These are phyloP conservation scores for Decapterus maruadsi DNA, from an alignment of 2,797 vertebrate genomes.

Conservation along the genomic window DNA sequence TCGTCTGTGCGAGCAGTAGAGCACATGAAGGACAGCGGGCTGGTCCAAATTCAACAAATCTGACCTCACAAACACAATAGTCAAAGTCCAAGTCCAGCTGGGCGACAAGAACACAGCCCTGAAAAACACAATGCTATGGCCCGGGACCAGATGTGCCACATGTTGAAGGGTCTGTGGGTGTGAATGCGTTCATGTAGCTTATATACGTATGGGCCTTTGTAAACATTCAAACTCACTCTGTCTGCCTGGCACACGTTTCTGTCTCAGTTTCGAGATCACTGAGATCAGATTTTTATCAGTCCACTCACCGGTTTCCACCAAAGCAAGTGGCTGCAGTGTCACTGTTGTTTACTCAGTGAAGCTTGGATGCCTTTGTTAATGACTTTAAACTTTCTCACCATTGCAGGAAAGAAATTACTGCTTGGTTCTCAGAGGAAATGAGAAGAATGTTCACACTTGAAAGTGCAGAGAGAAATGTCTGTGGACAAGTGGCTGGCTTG, in stretches of 20 bases:
- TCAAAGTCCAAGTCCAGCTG: constrained; percentile 59
- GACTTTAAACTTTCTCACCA: constrained; percentile 69
- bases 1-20: constrained; percentile 46
- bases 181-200: constrained; percentile 5
- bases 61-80: constrained; percentile 80
- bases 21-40: constrained; percentile 48
- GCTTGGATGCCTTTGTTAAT: constrained; percentile 58
- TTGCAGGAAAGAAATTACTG: constrained; percentile 63
- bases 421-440: constrained; percentile 71
- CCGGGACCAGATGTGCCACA: constrained; percentile 61
- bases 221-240: background rate
- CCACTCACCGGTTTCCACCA: constrained; percentile 42
- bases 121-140: constrained; percentile 74
- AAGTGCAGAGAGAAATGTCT: constrained; percentile 24
- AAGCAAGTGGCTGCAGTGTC: constrained; percentile 13
- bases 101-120: constrained; percentile 59
- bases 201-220: constrained; percentile 1
- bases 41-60: constrained; percentile 80
- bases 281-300: constrained; percentile 36
- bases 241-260: background rate
- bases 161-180: constrained; percentile 18
- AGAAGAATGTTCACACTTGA: constrained; percentile 46
- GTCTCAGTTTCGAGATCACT: constrained; percentile 16
- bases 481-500: background rate
- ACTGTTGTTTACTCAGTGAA: constrained; percentile 23